A percentile compares a stretch with the other conserved stretches of the same genome.
phyloP scores from a whole-genome alignment of 2,888 invertebrate species.

The Oscheius sp. region DNA sequence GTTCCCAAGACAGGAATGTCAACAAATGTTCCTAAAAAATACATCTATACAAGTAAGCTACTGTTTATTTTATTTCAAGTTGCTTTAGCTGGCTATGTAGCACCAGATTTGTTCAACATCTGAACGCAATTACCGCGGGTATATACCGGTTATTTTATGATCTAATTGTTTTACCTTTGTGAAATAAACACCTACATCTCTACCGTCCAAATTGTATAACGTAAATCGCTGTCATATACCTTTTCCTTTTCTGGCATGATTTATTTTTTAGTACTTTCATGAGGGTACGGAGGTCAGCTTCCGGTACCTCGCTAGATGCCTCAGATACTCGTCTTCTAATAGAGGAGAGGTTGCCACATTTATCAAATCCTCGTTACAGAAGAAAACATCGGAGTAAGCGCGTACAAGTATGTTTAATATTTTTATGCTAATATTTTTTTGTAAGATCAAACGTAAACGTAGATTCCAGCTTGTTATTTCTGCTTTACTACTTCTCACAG shows the following conservation, averaged over 20 bases:
- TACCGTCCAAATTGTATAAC: neutral
- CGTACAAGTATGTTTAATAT: slow-evolving; percentile 18
- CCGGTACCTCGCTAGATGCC: slow-evolving; percentile 25
- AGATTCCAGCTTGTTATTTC: slow-evolving; percentile 6
- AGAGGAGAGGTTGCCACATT: slow-evolving; percentile 28
- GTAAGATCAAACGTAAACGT: no score
- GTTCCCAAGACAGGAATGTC: neutral
- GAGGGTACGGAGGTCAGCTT: slow-evolving; percentile 33
- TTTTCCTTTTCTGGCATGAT: no score
- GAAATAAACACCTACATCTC: slow-evolving; percentile 6
- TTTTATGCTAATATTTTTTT: neutral
- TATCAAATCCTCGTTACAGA: slow-evolving; percentile 1
- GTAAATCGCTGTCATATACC: no score
- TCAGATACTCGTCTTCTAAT: slow-evolving; percentile 33
- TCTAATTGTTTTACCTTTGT: neutral
- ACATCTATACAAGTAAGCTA: slow-evolving; percentile 12
- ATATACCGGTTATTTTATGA: neutral
- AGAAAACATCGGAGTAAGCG: slow-evolving; percentile 8
- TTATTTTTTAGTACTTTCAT: neutral
- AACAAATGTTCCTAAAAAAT: neutral
- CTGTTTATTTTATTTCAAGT: neutral
- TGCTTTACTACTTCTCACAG: neutral
- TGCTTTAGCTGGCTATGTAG: slow-evolving; percentile 2
- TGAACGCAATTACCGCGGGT: neutral
- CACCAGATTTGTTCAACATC: slow-evolving; percentile 18